phyloP scores from a whole-genome alignment of 2,888 invertebrate genomes.

The Drosophila rellima region DNA sequence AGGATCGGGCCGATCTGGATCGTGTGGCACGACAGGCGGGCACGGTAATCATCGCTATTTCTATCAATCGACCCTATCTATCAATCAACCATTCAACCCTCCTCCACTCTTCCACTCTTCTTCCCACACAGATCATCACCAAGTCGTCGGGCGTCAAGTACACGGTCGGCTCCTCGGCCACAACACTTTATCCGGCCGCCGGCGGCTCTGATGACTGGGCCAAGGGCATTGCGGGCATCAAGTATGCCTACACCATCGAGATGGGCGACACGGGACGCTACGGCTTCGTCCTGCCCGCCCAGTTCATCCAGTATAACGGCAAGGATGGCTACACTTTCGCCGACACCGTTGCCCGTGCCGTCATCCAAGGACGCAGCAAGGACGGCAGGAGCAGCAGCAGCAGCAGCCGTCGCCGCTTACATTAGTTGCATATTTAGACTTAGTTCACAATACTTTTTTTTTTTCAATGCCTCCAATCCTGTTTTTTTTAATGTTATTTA shows the following conservation, averaged over 20 bases:
- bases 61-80: background rate
- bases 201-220: constrained; percentile 97
- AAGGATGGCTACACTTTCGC: constrained; percentile 91
- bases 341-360: constrained; percentile 88
- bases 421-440: constrained; percentile 43
- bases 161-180: constrained; percentile 92
- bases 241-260: constrained; percentile 96
- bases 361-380: constrained; percentile 76
- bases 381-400: constrained; percentile 50
- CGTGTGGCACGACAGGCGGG: constrained; percentile 90
- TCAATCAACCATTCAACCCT: too few relatives aligned
- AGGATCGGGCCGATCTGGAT: constrained; percentile 90
- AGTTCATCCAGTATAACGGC: constrained; percentile 91
- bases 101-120: too few relatives aligned
- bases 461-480: constrained; percentile 22
- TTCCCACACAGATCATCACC: constrained; percentile 73
- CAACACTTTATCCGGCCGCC: constrained; percentile 92
- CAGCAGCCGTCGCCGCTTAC: constrained; percentile 61
- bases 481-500: constrained; percentile 63
- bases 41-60: constrained; percentile 85
- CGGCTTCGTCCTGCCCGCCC: constrained; percentile 95
- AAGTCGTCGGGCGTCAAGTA: constrained; percentile 87
- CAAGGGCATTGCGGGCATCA: constrained; percentile 92
- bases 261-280: constrained; percentile 93
- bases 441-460: constrained; percentile 47